Evolutionary conservation across 2,113 vertebrate species (phyloP), one percentile per base, ranked within the genome.

Genomic region (Myiozetetes cayanensis): DNA sequence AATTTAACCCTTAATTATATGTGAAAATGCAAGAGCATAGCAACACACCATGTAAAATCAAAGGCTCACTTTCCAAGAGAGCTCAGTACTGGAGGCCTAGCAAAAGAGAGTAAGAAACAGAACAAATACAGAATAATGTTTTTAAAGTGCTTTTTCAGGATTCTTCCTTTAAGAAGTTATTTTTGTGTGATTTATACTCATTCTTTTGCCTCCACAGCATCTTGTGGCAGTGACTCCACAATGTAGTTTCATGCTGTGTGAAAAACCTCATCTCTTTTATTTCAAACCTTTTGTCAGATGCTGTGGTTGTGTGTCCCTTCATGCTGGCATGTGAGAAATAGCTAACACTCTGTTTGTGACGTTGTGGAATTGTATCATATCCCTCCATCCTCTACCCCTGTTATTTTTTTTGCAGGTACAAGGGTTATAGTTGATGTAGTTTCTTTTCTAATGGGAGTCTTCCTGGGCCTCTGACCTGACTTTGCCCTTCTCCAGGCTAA

Each of bases 1-100:
- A 68, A 53, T 85, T 90, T 91, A 94, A 87, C 84, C 67, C 87
- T 96, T 91, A 63, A 47, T 16, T 16, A 33, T 58, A 39, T 39
- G 35, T 27, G 11, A 43, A 58, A 87, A 71, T 50, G 17, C 9
- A 77, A 70, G n/a, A 63, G 14, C 37, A 25, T 11, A 52, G 30
- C 17, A 82, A 23, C 9, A 28, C 1, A 9, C 24, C 12, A 11
- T 23, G 4, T 21, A 72, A 81, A 89, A 75, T 59, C n/a, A 72
- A 89, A 75, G 61, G 44, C 14, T 56, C 14, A 1, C 30, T 72
- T 85, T 37, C 21, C 56, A 30, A 44, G 8, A n/a, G 7, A 61
- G 17, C 19, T 35, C 4, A 18, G 10, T 50, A 35, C 12, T 27
- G 27, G 10, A 39, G 17, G 12, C 41, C 7, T 13, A 56, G 56